Percentiles rank a stretch among this genome's conserved stretches.
These are phyloP conservation scores for Spodoptera litura DNA, from an alignment of 1,140 invertebrate species.

Conservation along the genomic window DNA sequence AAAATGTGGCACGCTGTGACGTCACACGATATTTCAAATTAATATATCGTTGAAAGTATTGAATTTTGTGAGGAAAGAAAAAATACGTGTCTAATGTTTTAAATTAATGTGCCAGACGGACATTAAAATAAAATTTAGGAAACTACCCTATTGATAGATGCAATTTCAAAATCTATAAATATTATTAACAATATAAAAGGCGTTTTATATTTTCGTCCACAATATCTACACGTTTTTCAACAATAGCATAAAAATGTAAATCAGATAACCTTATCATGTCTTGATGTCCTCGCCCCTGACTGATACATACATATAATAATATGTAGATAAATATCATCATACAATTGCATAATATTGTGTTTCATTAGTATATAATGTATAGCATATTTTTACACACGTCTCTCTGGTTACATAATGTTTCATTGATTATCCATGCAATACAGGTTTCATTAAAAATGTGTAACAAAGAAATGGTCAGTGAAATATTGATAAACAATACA, in stretches of 20 bases:
- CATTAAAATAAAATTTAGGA: no score
- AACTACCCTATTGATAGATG: no score
- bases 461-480: neutral
- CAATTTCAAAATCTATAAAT: no score
- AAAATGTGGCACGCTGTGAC: no score
- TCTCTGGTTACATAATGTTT: slow-evolving; percentile 10
- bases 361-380: neutral
- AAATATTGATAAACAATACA: no score
- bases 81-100: no score
- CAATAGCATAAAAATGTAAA: neutral
- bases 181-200: no score
- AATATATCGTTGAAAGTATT: no score
- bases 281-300: slow-evolving; percentile 9
- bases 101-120: no score
- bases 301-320: neutral
- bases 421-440: neutral
- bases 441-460: neutral
- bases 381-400: neutral
- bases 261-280: slow-evolving; percentile 7
- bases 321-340: neutral
- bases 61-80: no score
- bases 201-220: neutral
- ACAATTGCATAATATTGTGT: slow-evolving; percentile 6
- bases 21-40: no score
- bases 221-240: neutral